phyloP scores from a whole-genome alignment of 2,888 invertebrate genomes.

The Cepaea hortensis region DNA sequence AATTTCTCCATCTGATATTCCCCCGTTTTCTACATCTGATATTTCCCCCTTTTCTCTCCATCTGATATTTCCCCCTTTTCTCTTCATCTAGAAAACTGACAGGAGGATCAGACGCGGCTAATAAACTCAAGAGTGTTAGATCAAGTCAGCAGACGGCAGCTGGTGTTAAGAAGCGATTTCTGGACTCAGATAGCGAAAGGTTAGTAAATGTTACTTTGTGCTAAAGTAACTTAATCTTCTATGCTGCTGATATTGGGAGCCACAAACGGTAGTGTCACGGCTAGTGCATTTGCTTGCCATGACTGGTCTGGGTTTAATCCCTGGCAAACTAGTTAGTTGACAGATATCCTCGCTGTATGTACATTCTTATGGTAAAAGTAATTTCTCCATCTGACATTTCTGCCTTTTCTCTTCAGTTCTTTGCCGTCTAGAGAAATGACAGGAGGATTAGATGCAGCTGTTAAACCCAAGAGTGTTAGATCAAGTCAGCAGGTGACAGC shows the following conservation, averaged over 20 bases:
- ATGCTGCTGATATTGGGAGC: no score
- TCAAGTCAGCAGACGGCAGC: not conserved
- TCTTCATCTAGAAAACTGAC: not conserved
- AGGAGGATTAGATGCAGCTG: not conserved
- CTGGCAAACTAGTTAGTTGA: no score
- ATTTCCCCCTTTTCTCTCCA: not conserved
- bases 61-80: not conserved
- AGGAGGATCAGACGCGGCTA: not conserved
- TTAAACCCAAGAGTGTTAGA: not conserved
- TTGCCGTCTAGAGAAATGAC: not conserved
- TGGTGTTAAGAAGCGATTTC: conserved; percentile 30
- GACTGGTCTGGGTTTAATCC: no score
- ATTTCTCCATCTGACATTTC: not conserved
- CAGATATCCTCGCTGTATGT: no score
- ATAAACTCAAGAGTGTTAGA: not conserved
- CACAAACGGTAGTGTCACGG: no score
- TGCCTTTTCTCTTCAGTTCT: not conserved
- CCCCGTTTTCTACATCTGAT: no score
- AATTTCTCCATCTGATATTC: no score
- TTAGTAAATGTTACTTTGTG: no score
- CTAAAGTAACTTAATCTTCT: no score
- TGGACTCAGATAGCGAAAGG: no score
- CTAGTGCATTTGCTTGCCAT: no score
- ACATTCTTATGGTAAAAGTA: not conserved
- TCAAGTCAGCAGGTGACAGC: not conserved